Percentiles rank a stretch among this genome's conserved stretches.
Conservation (phyloP, 2,113 vertebrate species). For the Synchiropus splendidus region DNA sequence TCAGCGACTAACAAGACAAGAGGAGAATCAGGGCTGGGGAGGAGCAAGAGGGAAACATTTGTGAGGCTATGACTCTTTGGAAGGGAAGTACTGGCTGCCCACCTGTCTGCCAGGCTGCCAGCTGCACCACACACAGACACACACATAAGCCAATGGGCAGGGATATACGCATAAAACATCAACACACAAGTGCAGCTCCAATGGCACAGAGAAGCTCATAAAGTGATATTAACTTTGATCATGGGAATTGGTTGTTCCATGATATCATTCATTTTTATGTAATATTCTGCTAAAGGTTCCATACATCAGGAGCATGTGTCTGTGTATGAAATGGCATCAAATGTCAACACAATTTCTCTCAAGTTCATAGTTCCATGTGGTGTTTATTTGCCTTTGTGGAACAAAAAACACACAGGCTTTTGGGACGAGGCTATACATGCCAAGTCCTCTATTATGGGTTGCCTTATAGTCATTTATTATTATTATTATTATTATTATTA, state of each 20-base stretch:
- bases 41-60: slow-evolving; percentile 47
- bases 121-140: slow-evolving; percentile 35
- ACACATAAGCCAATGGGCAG: slow-evolving; percentile 17
- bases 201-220: slow-evolving; percentile 1
- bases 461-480: too few species aligned
- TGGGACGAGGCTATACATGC: too few species aligned
- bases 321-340: too few species aligned
- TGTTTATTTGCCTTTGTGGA: too few species aligned
- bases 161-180: slow-evolving; percentile 21
- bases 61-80: slow-evolving; percentile 57
- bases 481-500: too few species aligned
- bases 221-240: slow-evolving; percentile 1
- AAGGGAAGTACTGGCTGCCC: slow-evolving; percentile 55
- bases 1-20: slow-evolving; percentile 50
- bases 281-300: too few species aligned
- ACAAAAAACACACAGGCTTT: too few species aligned
- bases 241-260: neutral
- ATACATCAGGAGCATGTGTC: too few species aligned
- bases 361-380: too few species aligned
- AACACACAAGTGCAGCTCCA: slow-evolving; percentile 16
- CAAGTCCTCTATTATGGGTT: too few species aligned
- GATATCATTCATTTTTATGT: too few species aligned
- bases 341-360: too few species aligned
- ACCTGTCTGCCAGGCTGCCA: slow-evolving; percentile 63
- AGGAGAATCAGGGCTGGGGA: slow-evolving; percentile 11